Evolutionary conservation across 35 echinoderm and acorn worm genomes (phyloP).

Genomic region (Strongylocentrotus purpuratus): DNA sequence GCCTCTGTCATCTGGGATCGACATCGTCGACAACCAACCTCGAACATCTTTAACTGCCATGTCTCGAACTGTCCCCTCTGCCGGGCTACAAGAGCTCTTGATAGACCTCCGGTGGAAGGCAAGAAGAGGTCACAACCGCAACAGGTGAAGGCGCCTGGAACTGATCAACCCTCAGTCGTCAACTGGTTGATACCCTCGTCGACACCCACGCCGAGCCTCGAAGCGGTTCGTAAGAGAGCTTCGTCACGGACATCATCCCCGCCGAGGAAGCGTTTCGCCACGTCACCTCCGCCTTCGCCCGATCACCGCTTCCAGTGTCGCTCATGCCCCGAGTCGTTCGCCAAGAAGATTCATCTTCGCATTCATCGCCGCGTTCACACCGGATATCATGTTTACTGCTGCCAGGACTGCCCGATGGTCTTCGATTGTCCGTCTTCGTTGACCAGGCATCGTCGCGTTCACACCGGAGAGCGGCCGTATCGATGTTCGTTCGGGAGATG

Average conservation of each 20-base stretch:
- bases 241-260: not conserved
- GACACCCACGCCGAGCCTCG: not conserved
- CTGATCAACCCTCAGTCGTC: not conserved
- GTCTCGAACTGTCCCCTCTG: constrained; percentile 27
- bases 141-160: not conserved
- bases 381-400: not conserved
- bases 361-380: not conserved
- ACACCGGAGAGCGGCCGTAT: not conserved
- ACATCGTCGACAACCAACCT: not conserved
- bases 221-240: not conserved
- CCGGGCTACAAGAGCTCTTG: not conserved
- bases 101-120: not conserved
- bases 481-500: not conserved
- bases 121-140: not conserved
- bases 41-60: not conserved
- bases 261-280: not conserved
- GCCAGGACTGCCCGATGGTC: not conserved
- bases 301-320: not conserved
- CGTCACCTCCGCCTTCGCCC: not conserved
- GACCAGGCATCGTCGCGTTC: not conserved
- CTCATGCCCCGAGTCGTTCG: not conserved
- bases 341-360: not conserved
- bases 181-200: not conserved
- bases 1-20: constrained; percentile 13
- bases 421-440: not conserved